phyloP scores from a whole-genome alignment of 2,113 vertebrate species.

The Heloderma charlesbogerti region DNA sequence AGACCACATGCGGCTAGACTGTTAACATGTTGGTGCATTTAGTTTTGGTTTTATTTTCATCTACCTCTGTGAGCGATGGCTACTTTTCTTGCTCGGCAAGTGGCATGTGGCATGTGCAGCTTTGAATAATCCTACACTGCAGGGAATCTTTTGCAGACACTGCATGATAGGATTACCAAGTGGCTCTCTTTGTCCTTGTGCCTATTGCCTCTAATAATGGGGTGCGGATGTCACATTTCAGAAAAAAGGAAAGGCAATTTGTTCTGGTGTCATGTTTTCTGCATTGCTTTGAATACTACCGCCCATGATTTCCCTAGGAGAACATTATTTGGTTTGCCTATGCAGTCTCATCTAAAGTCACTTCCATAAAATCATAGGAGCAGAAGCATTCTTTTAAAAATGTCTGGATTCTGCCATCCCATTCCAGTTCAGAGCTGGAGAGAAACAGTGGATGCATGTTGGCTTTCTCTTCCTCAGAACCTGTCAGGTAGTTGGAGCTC shows the following conservation, averaged over 20 bases:
- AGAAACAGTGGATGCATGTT: not conserved
- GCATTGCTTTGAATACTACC: constrained; percentile 7
- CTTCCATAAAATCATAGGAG: not conserved
- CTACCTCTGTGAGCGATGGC: constrained; percentile 59
- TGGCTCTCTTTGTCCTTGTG: constrained; percentile 77
- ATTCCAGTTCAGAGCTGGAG: no score
- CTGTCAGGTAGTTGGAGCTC: not conserved
- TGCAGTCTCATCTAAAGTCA: constrained; percentile 15
- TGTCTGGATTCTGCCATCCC: not conserved
- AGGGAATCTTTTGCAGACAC: constrained; percentile 77
- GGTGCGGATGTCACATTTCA: constrained; percentile 38
- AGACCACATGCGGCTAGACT: constrained; percentile 41
- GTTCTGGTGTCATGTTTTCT: constrained; percentile 8
- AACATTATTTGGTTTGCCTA: constrained; percentile 14
- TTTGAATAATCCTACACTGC: constrained; percentile 74
- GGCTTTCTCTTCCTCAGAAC: not conserved
- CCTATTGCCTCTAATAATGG: constrained; percentile 69
- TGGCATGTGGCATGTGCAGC: constrained; percentile 68
- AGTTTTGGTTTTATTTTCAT: constrained; percentile 59
- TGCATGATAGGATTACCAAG: constrained; percentile 77
- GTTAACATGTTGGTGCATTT: constrained; percentile 43
- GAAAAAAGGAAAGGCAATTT: constrained; percentile 31
- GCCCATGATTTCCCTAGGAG: constrained; percentile 26
- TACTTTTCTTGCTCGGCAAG: constrained; percentile 67
- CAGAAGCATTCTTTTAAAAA: not conserved